These are phyloP conservation scores for Diorhabda elongata DNA, from an alignment of 1,140 invertebrate species.

Conservation along the genomic window DNA sequence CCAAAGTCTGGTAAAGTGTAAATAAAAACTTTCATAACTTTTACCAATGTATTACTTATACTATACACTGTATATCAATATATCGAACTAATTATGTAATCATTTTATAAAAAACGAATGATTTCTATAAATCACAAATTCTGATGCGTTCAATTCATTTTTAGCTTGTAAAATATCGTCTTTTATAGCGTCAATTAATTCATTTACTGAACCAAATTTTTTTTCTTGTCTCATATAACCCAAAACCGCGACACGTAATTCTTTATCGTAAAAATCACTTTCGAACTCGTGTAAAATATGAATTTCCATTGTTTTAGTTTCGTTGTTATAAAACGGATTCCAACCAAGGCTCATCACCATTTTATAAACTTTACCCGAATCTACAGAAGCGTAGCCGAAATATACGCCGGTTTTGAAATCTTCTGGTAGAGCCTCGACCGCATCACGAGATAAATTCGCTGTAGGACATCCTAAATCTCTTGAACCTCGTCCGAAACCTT, in stretches of 20 bases:
- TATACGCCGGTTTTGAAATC: slow-evolving; percentile 80
- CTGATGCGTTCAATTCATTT: slow-evolving; percentile 52
- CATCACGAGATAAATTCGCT: slow-evolving; percentile 80
- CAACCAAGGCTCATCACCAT: slow-evolving; percentile 96
- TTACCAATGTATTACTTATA: too few relatives aligned
- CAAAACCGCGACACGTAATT: slow-evolving; percentile 72
- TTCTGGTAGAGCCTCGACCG: slow-evolving; percentile 72
- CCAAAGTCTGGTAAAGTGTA: too few relatives aligned
- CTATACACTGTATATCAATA: too few relatives aligned
- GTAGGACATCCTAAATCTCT: slow-evolving; percentile 89
- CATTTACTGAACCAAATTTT: slow-evolving; percentile 76
- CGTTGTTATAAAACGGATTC: slow-evolving; percentile 94
- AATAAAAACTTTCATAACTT: too few relatives aligned
- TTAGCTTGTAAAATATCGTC: slow-evolving; percentile 68
- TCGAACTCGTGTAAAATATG: slow-evolving; percentile 84
- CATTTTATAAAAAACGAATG: slow-evolving; percentile 27
- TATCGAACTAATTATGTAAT: too few relatives aligned
- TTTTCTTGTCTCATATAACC: slow-evolving; percentile 80
- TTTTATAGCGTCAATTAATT: slow-evolving; percentile 70
- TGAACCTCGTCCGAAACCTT: slow-evolving; percentile 90
- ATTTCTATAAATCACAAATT: slow-evolving; percentile 32
- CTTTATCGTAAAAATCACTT: slow-evolving; percentile 84
- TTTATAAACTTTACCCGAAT: slow-evolving; percentile 66
- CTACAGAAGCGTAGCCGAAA: slow-evolving; percentile 85
- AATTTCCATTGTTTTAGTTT: slow-evolving; percentile 89